Conservation (phyloP, 2,797 vertebrate species). For the Mormyrus hasselquistii region DNA sequence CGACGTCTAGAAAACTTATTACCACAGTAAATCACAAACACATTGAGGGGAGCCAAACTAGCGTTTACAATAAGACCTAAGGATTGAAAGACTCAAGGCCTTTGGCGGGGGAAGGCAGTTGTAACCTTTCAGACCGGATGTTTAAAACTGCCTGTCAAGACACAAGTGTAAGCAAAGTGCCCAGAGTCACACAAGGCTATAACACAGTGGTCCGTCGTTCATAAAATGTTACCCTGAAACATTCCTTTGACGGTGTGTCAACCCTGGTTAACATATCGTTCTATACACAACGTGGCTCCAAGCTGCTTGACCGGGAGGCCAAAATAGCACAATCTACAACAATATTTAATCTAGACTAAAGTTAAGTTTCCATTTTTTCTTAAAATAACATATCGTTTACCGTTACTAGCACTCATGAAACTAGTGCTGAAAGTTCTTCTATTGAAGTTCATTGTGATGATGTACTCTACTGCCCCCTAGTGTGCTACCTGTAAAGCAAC, state of each 20-base stretch:
- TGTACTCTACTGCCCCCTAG: slow-evolving; percentile 8
- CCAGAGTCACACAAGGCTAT: slow-evolving; percentile 3
- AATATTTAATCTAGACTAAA: background rate
- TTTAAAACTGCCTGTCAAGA: slow-evolving; percentile 11
- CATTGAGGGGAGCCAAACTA: background rate
- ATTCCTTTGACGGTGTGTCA: background rate
- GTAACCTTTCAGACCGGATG: slow-evolving; percentile 1
- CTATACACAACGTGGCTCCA: background rate
- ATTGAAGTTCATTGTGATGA: background rate
- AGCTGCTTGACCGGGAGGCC: background rate
- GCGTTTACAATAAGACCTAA: slow-evolving; percentile 5
- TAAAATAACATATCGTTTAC: background rate
- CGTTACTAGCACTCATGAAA: background rate
- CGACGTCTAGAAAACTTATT: background rate
- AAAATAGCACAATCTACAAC: background rate
- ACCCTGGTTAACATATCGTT: background rate
- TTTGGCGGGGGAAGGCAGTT: background rate
- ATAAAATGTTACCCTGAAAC: background rate
- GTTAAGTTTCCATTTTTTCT: background rate
- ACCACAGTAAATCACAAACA: slow-evolving; percentile 12
- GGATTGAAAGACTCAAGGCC: slow-evolving; percentile 10
- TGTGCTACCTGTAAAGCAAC: background rate
- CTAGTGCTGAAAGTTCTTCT: background rate
- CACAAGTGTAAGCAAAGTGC: background rate
- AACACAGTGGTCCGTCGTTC: background rate